Evolutionary conservation across 2,113 vertebrate species (phyloP).

Genomic region (Trogon surrucura): DNA sequence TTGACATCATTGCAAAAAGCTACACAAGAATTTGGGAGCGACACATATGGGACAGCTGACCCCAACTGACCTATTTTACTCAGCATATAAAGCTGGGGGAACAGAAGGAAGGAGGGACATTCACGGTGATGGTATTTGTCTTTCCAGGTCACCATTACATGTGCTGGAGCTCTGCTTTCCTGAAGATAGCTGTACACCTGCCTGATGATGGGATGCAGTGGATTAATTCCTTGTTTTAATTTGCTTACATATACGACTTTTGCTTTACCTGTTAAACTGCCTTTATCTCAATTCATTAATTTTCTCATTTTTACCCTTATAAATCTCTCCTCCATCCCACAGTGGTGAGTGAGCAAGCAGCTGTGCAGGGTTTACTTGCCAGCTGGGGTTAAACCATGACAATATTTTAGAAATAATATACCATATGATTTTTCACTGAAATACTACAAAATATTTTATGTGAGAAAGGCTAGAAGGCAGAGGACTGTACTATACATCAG

Average conservation of each 20-base stretch:
- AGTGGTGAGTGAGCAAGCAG: neutral
- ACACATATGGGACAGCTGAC: neutral
- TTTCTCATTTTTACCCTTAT: neutral
- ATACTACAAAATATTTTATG: neutral
- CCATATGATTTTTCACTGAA: neutral
- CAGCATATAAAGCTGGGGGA: neutral
- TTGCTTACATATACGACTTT: neutral
- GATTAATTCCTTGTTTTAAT: neutral
- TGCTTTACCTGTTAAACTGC: neutral
- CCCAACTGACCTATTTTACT: neutral
- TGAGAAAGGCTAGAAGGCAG: neutral
- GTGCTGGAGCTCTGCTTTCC: neutral
- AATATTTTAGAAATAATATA: neutral
- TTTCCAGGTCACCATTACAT: neutral
- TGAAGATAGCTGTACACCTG: no score
- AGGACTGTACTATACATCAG: neutral
- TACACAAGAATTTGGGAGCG: no score
- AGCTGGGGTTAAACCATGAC: neutral
- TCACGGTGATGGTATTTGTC: neutral
- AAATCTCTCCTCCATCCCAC: neutral
- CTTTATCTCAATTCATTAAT: no score
- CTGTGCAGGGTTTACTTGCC: neutral
- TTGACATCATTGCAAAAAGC: neutral
- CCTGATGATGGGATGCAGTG: neutral
- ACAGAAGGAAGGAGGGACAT: neutral